These are phyloP conservation scores for Aphelinus atriplicis DNA, from an alignment of 1,140 invertebrate genomes.

Conservation along the genomic window DNA sequence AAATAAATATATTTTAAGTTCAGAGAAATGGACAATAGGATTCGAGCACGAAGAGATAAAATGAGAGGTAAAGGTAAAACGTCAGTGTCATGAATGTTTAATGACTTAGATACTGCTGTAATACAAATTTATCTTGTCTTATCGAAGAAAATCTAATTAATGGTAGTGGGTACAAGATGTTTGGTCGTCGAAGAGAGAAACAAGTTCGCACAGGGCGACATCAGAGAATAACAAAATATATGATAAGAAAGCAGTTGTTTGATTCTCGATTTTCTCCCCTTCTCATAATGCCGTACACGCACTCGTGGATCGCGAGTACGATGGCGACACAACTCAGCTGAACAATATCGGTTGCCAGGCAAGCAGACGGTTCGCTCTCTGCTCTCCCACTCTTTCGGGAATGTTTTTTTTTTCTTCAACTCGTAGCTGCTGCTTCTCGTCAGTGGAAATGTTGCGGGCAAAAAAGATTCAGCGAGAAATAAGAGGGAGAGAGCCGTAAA, in stretches of 20 bases:
- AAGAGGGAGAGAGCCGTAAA: conserved; percentile 8
- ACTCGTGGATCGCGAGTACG: not conserved
- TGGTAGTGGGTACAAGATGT: not conserved
- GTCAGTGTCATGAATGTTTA: not conserved
- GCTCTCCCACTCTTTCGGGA: not conserved
- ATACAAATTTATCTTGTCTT: conserved; percentile 20
- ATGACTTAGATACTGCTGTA: not conserved
- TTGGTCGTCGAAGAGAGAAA: too few relatives aligned
- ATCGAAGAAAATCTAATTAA: conserved; percentile 12
- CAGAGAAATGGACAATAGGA: too few relatives aligned
- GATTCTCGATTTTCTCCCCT: not conserved
- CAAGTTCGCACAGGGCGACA: too few relatives aligned
- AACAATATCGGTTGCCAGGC: conserved; percentile 21
- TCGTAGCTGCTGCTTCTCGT: not conserved
- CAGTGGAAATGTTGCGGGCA: conserved; percentile 17
- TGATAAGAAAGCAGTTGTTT: not conserved
- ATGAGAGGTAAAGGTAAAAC: too few relatives aligned
- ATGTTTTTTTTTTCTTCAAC: too few relatives aligned
- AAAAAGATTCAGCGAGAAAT: conserved; percentile 8
- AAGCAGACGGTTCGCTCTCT: not conserved
- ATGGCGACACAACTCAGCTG: not conserved
- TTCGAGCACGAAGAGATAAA: too few relatives aligned
- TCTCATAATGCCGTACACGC: not conserved
- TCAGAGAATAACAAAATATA: not conserved
- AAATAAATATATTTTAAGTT: too few relatives aligned